A percentile compares a stretch with the other conserved stretches of the same genome.
These are phyloP conservation scores for Lepidocyrtoides sp. DNA, from an alignment of 2,888 invertebrate species.

Conservation along the genomic window DNA sequence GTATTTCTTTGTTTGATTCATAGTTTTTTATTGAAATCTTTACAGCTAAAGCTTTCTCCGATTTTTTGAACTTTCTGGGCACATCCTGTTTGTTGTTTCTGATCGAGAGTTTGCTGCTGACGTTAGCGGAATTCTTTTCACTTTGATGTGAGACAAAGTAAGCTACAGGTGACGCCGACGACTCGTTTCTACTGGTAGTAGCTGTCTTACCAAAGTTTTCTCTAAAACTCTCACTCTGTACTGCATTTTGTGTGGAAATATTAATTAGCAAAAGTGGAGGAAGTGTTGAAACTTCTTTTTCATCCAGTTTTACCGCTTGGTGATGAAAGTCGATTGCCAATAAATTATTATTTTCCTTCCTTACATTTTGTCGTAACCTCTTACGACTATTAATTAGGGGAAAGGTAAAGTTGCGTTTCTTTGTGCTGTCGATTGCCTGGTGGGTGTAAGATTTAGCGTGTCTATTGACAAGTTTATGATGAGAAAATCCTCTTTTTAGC, in stretches of 20 bases:
- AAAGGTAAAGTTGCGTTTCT: not conserved
- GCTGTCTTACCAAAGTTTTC: constrained; percentile 6
- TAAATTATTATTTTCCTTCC: constrained; percentile 17
- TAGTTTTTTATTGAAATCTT: not conserved
- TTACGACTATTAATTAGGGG: not conserved
- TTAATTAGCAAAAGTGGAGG: not conserved
- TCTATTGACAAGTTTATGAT: not conserved
- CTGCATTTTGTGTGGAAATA: not conserved
- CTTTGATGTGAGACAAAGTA: not conserved
- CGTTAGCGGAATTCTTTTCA: not conserved
- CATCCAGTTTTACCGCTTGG: not conserved
- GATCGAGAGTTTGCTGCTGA: not conserved
- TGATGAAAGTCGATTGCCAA: not conserved
- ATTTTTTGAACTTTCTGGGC: not conserved
- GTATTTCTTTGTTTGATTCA: not conserved
- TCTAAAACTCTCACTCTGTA: not conserved
- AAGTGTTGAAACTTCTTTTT: not conserved
- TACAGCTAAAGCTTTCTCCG: not conserved
- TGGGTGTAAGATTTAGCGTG: not conserved
- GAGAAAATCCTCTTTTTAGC: not conserved
- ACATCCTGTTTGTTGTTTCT: not conserved
- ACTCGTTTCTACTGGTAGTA: not conserved
- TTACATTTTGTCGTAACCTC: constrained; percentile 10
- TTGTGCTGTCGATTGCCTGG: not conserved
- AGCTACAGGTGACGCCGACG: not conserved